phyloP scores from a whole-genome alignment of 2,888 invertebrate species.

The Campoplex nolae region DNA sequence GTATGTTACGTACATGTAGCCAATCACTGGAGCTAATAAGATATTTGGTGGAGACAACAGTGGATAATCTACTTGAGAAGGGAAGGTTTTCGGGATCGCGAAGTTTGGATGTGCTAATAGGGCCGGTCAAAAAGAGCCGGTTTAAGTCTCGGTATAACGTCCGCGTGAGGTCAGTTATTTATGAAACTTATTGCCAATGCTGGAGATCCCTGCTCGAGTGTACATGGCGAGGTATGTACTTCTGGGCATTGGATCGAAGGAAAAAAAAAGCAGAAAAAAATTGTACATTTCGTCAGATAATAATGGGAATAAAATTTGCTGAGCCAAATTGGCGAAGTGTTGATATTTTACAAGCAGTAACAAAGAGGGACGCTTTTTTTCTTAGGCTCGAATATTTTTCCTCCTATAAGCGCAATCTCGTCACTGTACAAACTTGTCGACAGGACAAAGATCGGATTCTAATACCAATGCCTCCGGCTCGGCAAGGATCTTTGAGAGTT shows the following conservation, averaged over 20 bases:
- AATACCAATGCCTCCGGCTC: constrained; percentile 54
- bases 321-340: constrained; percentile 12
- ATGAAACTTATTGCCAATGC: constrained; percentile 76
- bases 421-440: constrained; percentile 52
- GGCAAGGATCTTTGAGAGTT: constrained; percentile 41
- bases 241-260: not conserved
- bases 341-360: constrained; percentile 3
- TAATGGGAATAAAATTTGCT: not conserved
- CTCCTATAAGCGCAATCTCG: constrained; percentile 31
- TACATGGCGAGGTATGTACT: constrained; percentile 10
- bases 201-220: constrained; percentile 67
- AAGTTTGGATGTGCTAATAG: constrained; percentile 75
- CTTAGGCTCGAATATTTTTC: constrained; percentile 10
- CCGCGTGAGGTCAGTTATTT: constrained; percentile 74
- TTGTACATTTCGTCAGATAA: constrained; percentile 16
- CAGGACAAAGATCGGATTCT: constrained; percentile 62
- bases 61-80: constrained; percentile 74
- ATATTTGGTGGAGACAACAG: constrained; percentile 76
- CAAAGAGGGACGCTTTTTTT: constrained; percentile 21
- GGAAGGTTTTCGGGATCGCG: constrained; percentile 56
- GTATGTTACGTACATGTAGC: constrained; percentile 31
- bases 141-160: constrained; percentile 79
- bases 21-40: constrained; percentile 74
- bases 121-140: constrained; percentile 77
- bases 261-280: not conserved